phyloP scores from a whole-genome alignment of 2,888 invertebrate genomes.

The Xestia xanthographa region DNA sequence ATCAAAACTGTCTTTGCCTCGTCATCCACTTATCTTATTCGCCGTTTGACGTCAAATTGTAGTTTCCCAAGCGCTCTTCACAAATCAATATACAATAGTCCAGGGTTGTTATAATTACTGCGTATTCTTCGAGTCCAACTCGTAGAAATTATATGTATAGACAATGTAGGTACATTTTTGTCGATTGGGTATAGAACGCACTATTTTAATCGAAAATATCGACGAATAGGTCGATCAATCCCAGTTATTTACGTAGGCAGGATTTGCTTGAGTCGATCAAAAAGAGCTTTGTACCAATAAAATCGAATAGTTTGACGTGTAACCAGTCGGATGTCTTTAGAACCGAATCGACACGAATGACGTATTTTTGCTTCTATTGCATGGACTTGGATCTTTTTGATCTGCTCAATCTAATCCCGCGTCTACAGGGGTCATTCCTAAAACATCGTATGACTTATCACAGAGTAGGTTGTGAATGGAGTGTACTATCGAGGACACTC shows the following conservation, averaged over 20 bases:
- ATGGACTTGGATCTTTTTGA: not conserved
- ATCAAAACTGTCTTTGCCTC: not conserved
- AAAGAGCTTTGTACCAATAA: not conserved
- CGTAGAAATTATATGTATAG: slow-evolving; percentile 35
- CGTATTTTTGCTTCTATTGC: not conserved
- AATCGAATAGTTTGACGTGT: not conserved
- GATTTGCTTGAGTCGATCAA: not conserved
- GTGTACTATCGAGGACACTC: no score
- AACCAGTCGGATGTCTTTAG: not conserved
- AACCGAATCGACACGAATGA: not conserved
- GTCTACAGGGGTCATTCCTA: not conserved
- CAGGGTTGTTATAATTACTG: slow-evolving; percentile 47
- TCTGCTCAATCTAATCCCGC: no score
- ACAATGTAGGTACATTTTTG: slow-evolving; percentile 48
- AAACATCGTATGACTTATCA: slow-evolving; percentile 3
- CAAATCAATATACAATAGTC: slow-evolving; percentile 41
- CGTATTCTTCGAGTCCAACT: slow-evolving; percentile 48
- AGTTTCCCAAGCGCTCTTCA: slow-evolving; percentile 39
- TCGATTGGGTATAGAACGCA: slow-evolving; percentile 20
- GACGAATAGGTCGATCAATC: not conserved
- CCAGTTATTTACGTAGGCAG: not conserved
- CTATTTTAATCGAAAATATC: slow-evolving; percentile 6
- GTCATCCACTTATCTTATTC: not conserved
- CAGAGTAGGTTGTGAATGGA: slow-evolving; percentile 28
- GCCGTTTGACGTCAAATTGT: slow-evolving; percentile 11